Evolutionary conservation across 2,797 vertebrate species (phyloP).

Genomic region (Anomalospiza imberbis): DNA sequence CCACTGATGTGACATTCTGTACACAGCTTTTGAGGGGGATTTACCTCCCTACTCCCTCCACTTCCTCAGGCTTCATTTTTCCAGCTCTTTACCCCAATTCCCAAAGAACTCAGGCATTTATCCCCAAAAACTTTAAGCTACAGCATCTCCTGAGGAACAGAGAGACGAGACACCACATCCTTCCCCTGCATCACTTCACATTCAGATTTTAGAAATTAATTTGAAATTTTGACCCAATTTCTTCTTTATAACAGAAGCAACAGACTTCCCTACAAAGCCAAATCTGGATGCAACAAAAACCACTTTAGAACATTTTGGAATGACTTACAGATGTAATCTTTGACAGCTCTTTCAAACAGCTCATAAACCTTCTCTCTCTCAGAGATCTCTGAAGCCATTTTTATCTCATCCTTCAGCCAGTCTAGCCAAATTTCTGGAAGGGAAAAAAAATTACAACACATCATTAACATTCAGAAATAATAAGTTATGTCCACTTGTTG

Average conservation of each 20-base stretch:
- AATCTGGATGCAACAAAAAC: background rate
- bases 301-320: rapidly evolving
- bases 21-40: background rate
- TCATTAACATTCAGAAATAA: background rate
- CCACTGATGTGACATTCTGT: background rate
- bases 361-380: conserved; percentile 90
- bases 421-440: conserved; percentile 94
- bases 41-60: background rate
- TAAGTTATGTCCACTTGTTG: rapidly evolving
- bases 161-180: background rate
- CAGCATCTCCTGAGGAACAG: background rate
- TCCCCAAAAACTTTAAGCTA: background rate
- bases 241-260: background rate
- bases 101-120: background rate
- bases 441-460: background rate
- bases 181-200: background rate
- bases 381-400: conserved; percentile 80
- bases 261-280: background rate
- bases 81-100: background rate
- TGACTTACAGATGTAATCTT: conserved; percentile 95
- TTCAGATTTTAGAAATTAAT: background rate
- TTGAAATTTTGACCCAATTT: background rate
- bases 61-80: background rate
- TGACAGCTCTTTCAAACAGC: conserved; percentile 89
- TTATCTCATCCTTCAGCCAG: conserved; percentile 96